These are phyloP conservation scores for Motacilla alba DNA, from an alignment of 2,113 vertebrate genomes.

Conservation along the genomic window DNA sequence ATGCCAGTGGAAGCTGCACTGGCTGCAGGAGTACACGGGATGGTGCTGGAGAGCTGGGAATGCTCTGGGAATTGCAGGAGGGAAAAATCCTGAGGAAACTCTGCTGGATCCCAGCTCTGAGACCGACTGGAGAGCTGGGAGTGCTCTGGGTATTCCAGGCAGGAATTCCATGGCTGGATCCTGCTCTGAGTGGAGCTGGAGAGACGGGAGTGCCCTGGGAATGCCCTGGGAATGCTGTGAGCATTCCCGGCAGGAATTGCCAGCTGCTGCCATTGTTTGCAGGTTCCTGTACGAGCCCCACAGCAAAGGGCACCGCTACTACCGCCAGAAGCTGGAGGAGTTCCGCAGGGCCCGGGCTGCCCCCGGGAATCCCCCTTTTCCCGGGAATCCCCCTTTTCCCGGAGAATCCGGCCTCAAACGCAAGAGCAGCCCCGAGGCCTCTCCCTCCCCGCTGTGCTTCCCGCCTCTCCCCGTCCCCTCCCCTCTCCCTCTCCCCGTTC, in stretches of 20 bases:
- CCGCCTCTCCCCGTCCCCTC: background rate
- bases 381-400: background rate
- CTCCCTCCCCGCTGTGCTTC: background rate
- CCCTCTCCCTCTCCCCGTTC: background rate
- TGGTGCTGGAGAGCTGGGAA: background rate
- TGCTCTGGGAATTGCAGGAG: background rate
- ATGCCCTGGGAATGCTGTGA: background rate
- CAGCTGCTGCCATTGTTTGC: background rate
- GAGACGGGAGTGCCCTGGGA: background rate
- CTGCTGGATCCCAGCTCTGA: too few species aligned
- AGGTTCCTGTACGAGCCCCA: conserved; percentile 87
- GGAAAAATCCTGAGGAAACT: too few species aligned
- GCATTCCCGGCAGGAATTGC: background rate
- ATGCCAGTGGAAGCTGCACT: background rate
- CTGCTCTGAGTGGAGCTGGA: background rate
- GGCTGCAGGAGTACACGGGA: background rate
- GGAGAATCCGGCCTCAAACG: conserved; percentile 20
- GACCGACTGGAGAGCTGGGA: too few species aligned
- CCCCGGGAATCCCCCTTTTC: background rate
- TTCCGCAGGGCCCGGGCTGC: conserved; percentile 73
- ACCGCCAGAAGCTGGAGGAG: conserved; percentile 86
- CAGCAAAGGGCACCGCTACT: conserved; percentile 84
- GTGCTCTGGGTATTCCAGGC: too few species aligned
- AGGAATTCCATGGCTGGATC: too few species aligned
- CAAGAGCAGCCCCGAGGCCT: conserved; percentile 39